Evolutionary conservation across 35 echinoderm and acorn worm genomes (phyloP), one percentile per base, ranked within the genome.

Genomic region (Apostichopus japonicus): DNA sequence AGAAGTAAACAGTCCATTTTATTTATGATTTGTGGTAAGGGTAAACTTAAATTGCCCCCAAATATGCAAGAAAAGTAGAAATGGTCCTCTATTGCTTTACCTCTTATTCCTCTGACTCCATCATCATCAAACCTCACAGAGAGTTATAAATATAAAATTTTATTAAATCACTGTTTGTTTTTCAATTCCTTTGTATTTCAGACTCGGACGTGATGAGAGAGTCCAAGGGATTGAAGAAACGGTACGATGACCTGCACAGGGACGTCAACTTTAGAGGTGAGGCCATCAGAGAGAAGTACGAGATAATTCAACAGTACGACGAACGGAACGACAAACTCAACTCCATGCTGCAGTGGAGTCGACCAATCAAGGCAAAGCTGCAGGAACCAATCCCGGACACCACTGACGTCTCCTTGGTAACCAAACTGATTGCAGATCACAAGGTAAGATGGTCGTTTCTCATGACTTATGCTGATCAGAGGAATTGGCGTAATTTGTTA

Each of bases 131-230:
- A 44, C 33, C 33, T 44, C 33, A 44, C 33, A 1, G 33, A 0
- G 33, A 44, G 2, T 0, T 44, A 44, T 44, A 33, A 33, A n/a
- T n/a, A n/a, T n/a, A n/a, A n/a, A n/a, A n/a, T n/a, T n/a, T n/a
- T n/a, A n/a, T n/a, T 44, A 44, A 44, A 3, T 44, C 33, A 44
- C 33, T 44, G 6, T n/a, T 75, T 75, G 15, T 75, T 1, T 23
- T 75, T 72, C 1, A 21, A 33, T 25, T 51, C 13, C 22, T 16
- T 65, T n/a, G 65, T 44, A 44, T 44, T 58, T 10, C 76, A 98
- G 96, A 98, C 70, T 93, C 96, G 15, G 96, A 98, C 21, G 86
- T 95, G 75, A 98, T 98, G 96, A 92, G 93, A 21, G 96, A 98
- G 59, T 94, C 93, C 55, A 95, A 95, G 55, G 94, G 77, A 17